phyloP scores from a whole-genome alignment of 1,140 invertebrate genomes.

The Philopotamus ludificatus region DNA sequence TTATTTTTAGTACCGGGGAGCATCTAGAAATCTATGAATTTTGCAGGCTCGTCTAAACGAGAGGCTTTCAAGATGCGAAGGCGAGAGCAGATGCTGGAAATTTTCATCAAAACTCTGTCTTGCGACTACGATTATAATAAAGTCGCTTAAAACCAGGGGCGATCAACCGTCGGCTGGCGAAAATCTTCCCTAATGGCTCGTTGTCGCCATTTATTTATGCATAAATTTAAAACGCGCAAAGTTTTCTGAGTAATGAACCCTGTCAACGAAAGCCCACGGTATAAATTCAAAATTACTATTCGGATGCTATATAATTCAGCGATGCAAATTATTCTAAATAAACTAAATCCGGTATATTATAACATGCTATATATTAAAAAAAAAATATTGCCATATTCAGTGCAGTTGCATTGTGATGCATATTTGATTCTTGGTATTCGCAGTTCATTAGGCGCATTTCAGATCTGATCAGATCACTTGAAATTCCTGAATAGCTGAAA shows the following conservation, averaged over 20 bases:
- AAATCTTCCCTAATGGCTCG: conserved; percentile 3
- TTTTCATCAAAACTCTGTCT: conserved; percentile 6
- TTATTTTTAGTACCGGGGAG: neutral
- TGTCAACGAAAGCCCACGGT: conserved; percentile 2
- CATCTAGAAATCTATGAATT: neutral
- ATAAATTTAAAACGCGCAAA: conserved; percentile 1
- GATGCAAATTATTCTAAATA: too few species aligned
- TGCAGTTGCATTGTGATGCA: neutral
- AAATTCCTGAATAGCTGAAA: conserved; percentile 1
- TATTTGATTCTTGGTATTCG: conserved; percentile 6
- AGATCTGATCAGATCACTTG: conserved; percentile 5
- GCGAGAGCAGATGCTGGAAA: neutral
- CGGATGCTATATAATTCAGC: too few species aligned
- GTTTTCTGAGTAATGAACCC: neutral
- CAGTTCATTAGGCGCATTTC: conserved; percentile 16
- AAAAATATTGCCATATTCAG: too few species aligned
- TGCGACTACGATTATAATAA: neutral
- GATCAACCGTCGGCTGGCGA: neutral
- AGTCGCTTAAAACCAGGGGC: neutral
- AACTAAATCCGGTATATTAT: too few species aligned
- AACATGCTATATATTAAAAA: too few species aligned
- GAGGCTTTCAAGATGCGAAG: neutral
- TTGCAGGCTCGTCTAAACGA: neutral
- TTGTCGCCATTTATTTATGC: conserved; percentile 4
- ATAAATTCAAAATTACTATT: too few species aligned